Evolutionary conservation across 2,888 invertebrate species (phyloP).

Genomic region (Cordilura impudica): DNA sequence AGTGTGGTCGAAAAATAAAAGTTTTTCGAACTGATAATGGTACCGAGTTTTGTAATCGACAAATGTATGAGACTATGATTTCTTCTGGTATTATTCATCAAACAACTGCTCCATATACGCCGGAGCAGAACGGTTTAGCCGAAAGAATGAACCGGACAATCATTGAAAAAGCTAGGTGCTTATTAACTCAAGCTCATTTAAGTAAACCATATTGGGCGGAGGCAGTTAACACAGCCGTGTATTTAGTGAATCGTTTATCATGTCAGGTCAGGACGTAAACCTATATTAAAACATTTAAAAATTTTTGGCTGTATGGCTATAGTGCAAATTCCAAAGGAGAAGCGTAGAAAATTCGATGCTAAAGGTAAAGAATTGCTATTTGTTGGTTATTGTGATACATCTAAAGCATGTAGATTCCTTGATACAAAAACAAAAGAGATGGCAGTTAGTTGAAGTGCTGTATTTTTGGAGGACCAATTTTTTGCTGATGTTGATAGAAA

Average conservation of each 20-base stretch:
- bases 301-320: conserved; percentile 48
- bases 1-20: conserved; percentile 34
- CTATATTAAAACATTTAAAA: conserved; percentile 22
- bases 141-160: conserved; percentile 35
- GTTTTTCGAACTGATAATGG: conserved; percentile 20
- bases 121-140: conserved; percentile 25
- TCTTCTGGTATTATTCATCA: neutral
- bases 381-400: neutral
- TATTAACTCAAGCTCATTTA: too few relatives aligned
- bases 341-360: neutral
- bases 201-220: conserved; percentile 12
- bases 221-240: conserved; percentile 8
- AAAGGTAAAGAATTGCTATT: neutral
- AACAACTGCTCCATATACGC: neutral
- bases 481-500: neutral
- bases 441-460: neutral
- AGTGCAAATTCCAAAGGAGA: conserved; percentile 14
- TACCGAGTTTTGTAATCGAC: neutral
- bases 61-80: neutral
- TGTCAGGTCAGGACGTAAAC: conserved; percentile 26
- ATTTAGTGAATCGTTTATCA: neutral
- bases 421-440: neutral
- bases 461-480: neutral
- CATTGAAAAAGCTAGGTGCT: too few relatives aligned
- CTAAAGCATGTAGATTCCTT: neutral